Conservation (phyloP, 2,113 vertebrate genomes). For the Pelmatolapia mariae region DNA sequence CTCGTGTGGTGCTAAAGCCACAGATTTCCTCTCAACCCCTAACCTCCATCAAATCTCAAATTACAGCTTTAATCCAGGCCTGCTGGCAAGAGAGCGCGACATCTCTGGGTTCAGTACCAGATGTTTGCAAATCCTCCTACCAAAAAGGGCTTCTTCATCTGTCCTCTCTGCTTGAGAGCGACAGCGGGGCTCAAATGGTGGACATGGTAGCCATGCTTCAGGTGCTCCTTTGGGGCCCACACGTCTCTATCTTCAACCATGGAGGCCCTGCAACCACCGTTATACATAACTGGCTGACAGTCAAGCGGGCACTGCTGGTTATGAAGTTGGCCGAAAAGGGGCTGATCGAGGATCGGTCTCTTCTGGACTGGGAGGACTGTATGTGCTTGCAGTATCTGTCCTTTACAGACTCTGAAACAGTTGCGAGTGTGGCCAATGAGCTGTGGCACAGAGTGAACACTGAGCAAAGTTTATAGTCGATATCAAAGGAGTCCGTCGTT, state of each 20-base stretch:
- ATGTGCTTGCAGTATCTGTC: conserved; percentile 77
- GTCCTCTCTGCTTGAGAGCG: conserved; percentile 56
- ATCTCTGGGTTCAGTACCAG: not conserved
- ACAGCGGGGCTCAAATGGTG: not conserved
- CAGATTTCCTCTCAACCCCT: conserved; percentile 5
- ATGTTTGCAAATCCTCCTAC: conserved; percentile 42
- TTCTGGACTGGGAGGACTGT: conserved; percentile 71
- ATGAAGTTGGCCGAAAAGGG: conserved; percentile 72
- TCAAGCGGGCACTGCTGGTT: conserved; percentile 72
- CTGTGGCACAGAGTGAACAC: conserved; percentile 20
- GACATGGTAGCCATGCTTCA: conserved; percentile 66
- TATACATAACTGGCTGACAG: conserved; percentile 43
- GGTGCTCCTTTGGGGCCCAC: conserved; percentile 81
- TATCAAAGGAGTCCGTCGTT: not conserved
- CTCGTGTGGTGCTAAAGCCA: conserved; percentile 67
- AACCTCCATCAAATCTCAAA: conserved; percentile 51
- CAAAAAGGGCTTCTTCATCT: conserved; percentile 50
- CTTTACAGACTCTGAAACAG: conserved; percentile 33
- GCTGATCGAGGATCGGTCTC: not conserved
- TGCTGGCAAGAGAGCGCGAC: conserved; percentile 50
- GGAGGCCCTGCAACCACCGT: not conserved
- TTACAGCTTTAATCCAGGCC: conserved; percentile 65
- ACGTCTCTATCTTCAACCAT: conserved; percentile 40
- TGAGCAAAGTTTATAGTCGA: not conserved
- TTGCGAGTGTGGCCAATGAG: conserved; percentile 37